Evolutionary conservation across 2,888 invertebrate genomes (phyloP).

Genomic region (Tethea ocularis): DNA sequence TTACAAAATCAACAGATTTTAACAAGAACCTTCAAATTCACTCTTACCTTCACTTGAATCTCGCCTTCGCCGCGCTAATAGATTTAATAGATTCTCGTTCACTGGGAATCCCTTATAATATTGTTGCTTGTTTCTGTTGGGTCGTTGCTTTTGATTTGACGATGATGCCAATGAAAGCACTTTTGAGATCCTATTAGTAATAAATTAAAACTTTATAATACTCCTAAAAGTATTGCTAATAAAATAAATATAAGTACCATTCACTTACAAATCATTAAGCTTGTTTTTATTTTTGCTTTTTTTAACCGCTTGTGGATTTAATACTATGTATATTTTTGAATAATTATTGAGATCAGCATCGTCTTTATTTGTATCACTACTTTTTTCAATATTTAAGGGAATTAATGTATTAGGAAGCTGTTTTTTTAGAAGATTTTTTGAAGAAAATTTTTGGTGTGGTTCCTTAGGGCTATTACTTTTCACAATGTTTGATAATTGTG

Average conservation of each 20-base stretch:
- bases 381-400: background rate
- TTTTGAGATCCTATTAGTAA: conserved; percentile 47
- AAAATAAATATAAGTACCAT: conserved; percentile 6
- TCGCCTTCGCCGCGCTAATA: conserved; percentile 37
- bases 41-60: conserved; percentile 56
- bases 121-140: conserved; percentile 23
- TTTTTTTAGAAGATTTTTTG: background rate
- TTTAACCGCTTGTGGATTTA: conserved; percentile 49
- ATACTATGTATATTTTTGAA: conserved; percentile 58
- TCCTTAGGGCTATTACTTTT: conserved; percentile 6
- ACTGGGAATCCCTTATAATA: conserved; percentile 52
- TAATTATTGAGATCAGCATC: conserved; percentile 36
- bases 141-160: conserved; percentile 23
- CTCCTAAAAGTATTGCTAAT: background rate
- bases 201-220: conserved; percentile 11
- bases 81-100: conserved; percentile 26
- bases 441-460: background rate
- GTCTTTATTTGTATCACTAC: conserved; percentile 12
- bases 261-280: conserved; percentile 59
- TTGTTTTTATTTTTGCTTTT: conserved; percentile 40
- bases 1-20: background rate
- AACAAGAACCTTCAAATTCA: background rate
- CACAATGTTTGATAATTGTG: conserved; percentile 17
- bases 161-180: conserved; percentile 41
- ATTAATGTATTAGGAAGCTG: background rate